phyloP scores from a whole-genome alignment of 1,140 invertebrate genomes.

The Harlomillsia oculata region DNA sequence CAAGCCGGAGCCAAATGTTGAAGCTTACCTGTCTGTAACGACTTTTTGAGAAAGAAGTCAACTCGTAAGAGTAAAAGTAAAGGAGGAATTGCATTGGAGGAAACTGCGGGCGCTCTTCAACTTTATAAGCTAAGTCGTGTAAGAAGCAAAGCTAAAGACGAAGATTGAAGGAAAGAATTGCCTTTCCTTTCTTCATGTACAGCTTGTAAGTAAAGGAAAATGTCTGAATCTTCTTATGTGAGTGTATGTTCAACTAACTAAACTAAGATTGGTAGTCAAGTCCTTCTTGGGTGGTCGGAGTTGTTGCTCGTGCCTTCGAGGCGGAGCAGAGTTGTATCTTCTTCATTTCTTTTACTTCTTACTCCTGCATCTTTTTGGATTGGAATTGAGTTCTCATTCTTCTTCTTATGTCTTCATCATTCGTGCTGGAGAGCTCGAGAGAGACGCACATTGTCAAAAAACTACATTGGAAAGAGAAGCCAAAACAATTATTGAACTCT shows the following conservation, averaged over 20 bases:
- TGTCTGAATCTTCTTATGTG: background rate
- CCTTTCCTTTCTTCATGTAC: conserved; percentile 8
- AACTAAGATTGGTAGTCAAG: conserved; percentile 33
- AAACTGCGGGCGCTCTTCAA: too few relatives aligned
- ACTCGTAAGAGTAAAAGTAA: background rate
- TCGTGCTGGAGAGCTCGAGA: conserved; percentile 16
- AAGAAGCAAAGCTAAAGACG: too few relatives aligned
- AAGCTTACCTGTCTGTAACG: background rate
- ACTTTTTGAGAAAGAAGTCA: background rate
- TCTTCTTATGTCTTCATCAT: conserved; percentile 32
- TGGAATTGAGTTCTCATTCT: conserved; percentile 35
- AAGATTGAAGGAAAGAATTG: conserved; percentile 25
- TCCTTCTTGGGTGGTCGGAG: conserved; percentile 32
- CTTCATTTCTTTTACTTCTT: too few relatives aligned
- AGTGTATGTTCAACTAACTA: conserved; percentile 5
- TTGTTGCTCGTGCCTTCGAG: conserved; percentile 34
- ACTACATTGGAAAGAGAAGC: too few relatives aligned
- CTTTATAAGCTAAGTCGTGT: too few relatives aligned
- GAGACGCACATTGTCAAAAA: too few relatives aligned
- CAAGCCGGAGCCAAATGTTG: too few relatives aligned
- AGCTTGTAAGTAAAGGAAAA: too few relatives aligned
- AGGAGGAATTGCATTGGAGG: too few relatives aligned
- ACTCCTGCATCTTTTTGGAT: conserved; percentile 22
- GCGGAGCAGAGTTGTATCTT: conserved; percentile 33
- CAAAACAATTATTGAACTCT: too few relatives aligned